Percentiles rank a stretch among this genome's conserved stretches.
phyloP scores from a whole-genome alignment of 2,113 vertebrate species.

The Leucoraja erinaceus region DNA sequence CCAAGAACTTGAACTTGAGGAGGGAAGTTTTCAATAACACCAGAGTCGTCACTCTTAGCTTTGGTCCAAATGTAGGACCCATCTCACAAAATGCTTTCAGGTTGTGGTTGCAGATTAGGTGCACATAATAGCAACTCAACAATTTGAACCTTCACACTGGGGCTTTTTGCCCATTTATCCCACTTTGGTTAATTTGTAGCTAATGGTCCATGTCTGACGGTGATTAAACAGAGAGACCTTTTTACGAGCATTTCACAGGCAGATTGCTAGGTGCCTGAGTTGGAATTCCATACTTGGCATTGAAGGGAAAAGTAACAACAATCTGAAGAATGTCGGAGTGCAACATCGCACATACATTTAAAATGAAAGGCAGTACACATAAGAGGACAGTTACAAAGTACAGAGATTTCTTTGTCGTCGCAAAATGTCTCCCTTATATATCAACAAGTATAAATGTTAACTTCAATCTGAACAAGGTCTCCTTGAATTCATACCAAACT shows the following conservation, averaged over 20 bases:
- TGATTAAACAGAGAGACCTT: background rate
- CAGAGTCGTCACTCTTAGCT: background rate
- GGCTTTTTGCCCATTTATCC: background rate
- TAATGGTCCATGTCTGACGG: background rate
- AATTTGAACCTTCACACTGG: background rate
- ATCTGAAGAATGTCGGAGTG: background rate
- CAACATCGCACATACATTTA: background rate
- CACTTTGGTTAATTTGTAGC: background rate
- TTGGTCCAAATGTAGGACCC: background rate
- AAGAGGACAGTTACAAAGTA: background rate
- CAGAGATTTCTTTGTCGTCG: background rate
- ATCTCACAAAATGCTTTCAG: background rate
- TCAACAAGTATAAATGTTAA: background rate
- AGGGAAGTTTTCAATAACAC: background rate
- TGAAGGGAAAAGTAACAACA: conserved; percentile 12
- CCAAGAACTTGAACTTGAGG: background rate
- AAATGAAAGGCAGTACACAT: conserved; percentile 9
- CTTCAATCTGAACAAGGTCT: background rate
- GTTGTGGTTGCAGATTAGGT: background rate
- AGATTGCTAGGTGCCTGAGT: background rate
- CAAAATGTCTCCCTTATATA: background rate
- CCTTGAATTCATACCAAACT: background rate
- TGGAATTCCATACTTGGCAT: background rate
- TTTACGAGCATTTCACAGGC: background rate
- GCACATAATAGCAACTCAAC: background rate